These are phyloP conservation scores for Ascaphus truei DNA, from an alignment of 2,113 vertebrate species.

Conservation along the genomic window DNA sequence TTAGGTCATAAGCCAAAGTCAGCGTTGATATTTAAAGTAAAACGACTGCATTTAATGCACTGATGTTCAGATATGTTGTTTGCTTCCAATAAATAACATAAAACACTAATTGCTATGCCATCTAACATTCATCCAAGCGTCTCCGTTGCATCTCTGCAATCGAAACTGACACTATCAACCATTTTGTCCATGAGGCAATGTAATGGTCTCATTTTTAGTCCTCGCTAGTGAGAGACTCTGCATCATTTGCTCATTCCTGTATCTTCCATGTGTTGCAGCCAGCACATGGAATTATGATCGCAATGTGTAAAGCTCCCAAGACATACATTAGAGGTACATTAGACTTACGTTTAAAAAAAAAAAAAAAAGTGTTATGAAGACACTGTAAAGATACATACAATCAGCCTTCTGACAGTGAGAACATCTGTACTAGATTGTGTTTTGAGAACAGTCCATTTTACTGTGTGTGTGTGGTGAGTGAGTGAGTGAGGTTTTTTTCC, in stretches of 20 bases:
- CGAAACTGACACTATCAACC: neutral
- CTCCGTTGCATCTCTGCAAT: neutral
- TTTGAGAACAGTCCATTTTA: too few relatives aligned
- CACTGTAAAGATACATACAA: too few relatives aligned
- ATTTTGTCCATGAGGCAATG: constrained; percentile 14
- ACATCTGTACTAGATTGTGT: too few relatives aligned
- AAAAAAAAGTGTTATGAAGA: neutral
- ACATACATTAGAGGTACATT: neutral
- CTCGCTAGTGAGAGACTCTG: neutral
- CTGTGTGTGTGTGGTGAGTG: too few relatives aligned
- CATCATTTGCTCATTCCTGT: neutral
- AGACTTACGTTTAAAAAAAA: neutral
- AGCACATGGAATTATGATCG: neutral
- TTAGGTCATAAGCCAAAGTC: constrained; percentile 16
- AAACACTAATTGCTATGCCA: neutral
- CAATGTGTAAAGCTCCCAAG: neutral
- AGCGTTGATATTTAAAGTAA: neutral
- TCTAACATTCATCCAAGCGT: neutral
- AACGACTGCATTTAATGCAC: neutral
- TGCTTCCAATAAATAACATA: neutral
- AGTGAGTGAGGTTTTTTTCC: too few relatives aligned
- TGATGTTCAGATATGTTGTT: neutral
- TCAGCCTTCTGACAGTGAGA: too few relatives aligned
- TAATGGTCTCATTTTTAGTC: neutral
- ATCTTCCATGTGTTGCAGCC: neutral